Conservation (phyloP, 2,888 invertebrate species). For the Zele albiditarsus region DNA sequence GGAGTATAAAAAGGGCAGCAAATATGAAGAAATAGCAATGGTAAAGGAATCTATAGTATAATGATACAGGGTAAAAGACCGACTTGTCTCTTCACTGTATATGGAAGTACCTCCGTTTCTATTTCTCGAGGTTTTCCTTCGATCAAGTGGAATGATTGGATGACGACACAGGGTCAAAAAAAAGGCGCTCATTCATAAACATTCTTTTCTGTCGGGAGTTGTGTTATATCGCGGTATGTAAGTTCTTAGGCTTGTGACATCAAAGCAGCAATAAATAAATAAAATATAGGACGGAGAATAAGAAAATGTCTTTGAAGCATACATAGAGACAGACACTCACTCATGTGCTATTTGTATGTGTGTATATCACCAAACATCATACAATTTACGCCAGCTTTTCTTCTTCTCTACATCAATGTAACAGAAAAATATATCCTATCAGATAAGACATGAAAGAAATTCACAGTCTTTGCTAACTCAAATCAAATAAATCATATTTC, state of each 20-base stretch:
- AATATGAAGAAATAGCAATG: background rate
- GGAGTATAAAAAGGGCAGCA: background rate
- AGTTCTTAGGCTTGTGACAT: slow-evolving; percentile 18
- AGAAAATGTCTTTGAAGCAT: slow-evolving; percentile 12
- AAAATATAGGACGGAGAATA: background rate
- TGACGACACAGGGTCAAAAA: slow-evolving; percentile 46
- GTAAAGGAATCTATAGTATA: slow-evolving; percentile 11
- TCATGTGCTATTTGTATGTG: background rate
- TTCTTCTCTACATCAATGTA: background rate
- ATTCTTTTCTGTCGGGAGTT: slow-evolving; percentile 45
- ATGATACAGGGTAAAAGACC: slow-evolving; percentile 5
- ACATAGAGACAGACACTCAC: background rate
- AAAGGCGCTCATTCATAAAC: slow-evolving; percentile 60
- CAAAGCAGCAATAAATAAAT: slow-evolving; percentile 26
- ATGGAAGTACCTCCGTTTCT: background rate
- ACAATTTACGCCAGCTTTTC: background rate
- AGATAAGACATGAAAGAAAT: slow-evolving; percentile 4
- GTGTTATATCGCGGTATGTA: slow-evolving; percentile 46
- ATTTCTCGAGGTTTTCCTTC: slow-evolving; percentile 32
- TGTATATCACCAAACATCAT: slow-evolving; percentile 18
- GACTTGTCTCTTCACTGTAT: background rate
- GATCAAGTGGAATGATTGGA: slow-evolving; percentile 42
- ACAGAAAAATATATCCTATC: slow-evolving; percentile 12
- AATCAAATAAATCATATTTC: background rate
- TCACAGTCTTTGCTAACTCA: background rate